Evolutionary conservation across 2,888 invertebrate species (phyloP).

Genomic region (Leptura quadrifasciata): DNA sequence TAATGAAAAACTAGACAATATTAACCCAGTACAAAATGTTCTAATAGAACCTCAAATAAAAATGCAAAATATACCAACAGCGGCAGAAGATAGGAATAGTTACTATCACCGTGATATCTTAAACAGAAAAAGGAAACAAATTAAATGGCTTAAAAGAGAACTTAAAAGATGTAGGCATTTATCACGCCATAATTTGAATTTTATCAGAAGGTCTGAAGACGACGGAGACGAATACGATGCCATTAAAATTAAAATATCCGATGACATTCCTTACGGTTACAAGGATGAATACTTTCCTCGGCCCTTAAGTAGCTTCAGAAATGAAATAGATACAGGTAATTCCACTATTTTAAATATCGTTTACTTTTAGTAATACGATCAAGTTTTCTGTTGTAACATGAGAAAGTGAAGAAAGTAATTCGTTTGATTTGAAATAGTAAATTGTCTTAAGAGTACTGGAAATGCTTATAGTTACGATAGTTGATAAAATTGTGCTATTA

Average conservation of each 20-base stretch:
- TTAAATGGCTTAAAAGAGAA: not conserved
- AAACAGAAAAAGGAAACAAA: not conserved
- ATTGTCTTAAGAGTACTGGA: no score
- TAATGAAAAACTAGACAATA: no score
- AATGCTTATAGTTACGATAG: no score
- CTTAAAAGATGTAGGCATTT: not conserved
- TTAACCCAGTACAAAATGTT: no score
- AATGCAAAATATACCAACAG: not conserved
- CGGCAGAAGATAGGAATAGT: not conserved
- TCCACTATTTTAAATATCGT: not conserved
- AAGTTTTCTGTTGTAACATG: no score
- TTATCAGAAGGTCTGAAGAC: not conserved
- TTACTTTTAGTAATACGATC: not conserved
- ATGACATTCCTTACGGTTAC: not conserved
- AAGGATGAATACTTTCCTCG: conserved; percentile 5
- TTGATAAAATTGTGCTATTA: no score
- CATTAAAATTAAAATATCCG: not conserved
- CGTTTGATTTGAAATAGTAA: no score
- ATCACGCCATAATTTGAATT: not conserved
- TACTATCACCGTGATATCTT: not conserved
- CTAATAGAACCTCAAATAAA: not conserved
- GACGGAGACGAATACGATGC: not conserved
- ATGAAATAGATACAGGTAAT: not conserved
- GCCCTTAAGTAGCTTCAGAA: not conserved
- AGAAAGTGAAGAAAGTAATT: no score